Evolutionary conservation across 2,888 invertebrate genomes (phyloP), one percentile per base, ranked within the genome.

Genomic region (Stenichneumon culpator): DNA sequence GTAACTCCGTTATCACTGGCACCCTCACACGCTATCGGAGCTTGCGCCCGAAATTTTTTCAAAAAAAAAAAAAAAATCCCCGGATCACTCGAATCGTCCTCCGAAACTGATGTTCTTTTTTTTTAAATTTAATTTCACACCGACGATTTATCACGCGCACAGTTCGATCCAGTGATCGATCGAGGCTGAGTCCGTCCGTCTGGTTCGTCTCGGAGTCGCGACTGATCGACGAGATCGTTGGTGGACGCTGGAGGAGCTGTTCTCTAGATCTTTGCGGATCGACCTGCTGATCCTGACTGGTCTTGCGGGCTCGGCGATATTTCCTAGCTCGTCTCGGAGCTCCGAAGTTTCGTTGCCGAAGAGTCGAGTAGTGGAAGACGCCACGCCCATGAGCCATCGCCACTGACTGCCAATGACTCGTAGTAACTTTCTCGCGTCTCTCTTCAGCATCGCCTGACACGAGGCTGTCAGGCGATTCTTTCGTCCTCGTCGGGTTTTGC

Each of bases 231-330:
- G 44, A 19, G 14, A 22, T 22, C 11, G 63, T 47, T 44, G 36
- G 0, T 32, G 32, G 52, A 60, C 36, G 73, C 69, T 47, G 73
- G 57, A 39, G 25, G 47, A 63, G 36, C 52, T 70, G 19, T 52
- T 28, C 65, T 11, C 19, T 36, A 54, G 81, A 78, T 82, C 52
- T 86, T 82, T 50, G 72, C 82, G 74, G 89, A 89, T 90, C 90
- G 90, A 87, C 88, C 88, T 82, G 82, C 86, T 86, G 90, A 92
- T 90, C 90, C 88, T 88, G 84, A 93, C 93, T 93, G 90, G 89
- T 81, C 69, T 85, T 79, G 68, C 67, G 47, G 74, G 65, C 79
- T 22, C 81, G 80, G 84, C 72, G 86, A 80, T 81, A 65, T 72
- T 82, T 83, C 84, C 86, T 84, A 85, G 79, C 85, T 57, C 72